Conservation (phyloP, 2,113 vertebrate species). For the Apodemus sylvaticus region DNA sequence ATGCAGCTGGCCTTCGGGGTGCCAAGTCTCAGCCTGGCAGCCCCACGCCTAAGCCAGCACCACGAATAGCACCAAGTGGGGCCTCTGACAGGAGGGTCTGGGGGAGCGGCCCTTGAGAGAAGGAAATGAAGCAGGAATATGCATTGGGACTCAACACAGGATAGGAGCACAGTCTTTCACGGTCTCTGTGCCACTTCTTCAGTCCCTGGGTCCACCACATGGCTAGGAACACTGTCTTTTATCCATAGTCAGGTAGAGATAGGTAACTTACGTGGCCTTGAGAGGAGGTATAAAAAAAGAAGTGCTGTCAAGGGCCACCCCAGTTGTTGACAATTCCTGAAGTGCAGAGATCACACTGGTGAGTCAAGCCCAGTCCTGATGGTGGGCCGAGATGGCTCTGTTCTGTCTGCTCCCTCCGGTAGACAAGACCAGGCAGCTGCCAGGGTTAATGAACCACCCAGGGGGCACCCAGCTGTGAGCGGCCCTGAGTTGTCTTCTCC, state of each 20-base stretch:
- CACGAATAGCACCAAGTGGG: constrained; percentile 80
- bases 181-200: constrained; percentile 65
- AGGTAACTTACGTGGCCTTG: constrained; percentile 68
- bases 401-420: constrained; percentile 36
- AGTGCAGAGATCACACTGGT: constrained; percentile 37
- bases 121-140: constrained; percentile 47
- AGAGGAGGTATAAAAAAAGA: constrained; percentile 75
- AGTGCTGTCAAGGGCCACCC: constrained; percentile 61
- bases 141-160: constrained; percentile 44
- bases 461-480: constrained; percentile 1
- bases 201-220: background rate
- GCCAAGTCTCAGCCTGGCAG: constrained; percentile 60
- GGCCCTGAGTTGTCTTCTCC: constrained; percentile 63
- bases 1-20: constrained; percentile 71
- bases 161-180: constrained; percentile 9
- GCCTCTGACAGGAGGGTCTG: constrained; percentile 17
- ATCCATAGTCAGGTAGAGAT: constrained; percentile 59
- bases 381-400: background rate
- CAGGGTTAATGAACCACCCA: constrained; percentile 31
- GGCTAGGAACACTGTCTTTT: constrained; percentile 47
- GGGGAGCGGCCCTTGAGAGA: constrained; percentile 48
- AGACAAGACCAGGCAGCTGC: background rate
- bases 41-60: constrained; percentile 74
- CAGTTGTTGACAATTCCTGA: constrained; percentile 63
- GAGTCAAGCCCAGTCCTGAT: constrained; percentile 24